These are phyloP conservation scores for Sarcophaga caerulescens DNA, from an alignment of 2,888 invertebrate species.

Conservation along the genomic window DNA sequence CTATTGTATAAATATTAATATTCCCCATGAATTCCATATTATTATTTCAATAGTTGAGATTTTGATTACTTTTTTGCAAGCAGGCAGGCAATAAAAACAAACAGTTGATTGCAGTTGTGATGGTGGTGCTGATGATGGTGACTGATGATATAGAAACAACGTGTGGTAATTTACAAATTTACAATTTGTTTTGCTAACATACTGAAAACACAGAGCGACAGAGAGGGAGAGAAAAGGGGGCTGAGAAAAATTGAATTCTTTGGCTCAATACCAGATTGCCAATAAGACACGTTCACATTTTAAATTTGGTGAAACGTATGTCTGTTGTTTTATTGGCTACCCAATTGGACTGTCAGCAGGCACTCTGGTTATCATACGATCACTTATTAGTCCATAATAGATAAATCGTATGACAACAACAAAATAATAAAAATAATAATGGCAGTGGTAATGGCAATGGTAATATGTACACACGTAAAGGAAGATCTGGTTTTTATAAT, in stretches of 20 bases:
- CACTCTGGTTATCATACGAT: slow-evolving; percentile 20
- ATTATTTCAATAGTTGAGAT: neutral
- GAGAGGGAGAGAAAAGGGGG: too few relatives aligned
- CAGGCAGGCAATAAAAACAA: neutral
- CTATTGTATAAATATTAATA: neutral
- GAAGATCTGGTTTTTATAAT: slow-evolving; percentile 22
- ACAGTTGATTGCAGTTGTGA: neutral
- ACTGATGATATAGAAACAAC: neutral
- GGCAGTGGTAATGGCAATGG: neutral
- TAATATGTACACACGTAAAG: neutral
- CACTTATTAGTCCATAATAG: slow-evolving; percentile 7
- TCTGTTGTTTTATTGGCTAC: neutral
- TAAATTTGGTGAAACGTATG: slow-evolving; percentile 10
- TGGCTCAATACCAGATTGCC: slow-evolving; percentile 43
- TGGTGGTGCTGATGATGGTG: neutral
- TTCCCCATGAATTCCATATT: neutral
- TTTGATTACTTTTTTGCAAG: neutral
- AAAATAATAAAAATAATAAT: neutral
- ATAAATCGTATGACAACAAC: neutral
- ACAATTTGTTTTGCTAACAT: neutral
- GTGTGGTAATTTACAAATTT: slow-evolving; percentile 11
- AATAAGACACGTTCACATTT: slow-evolving; percentile 3
- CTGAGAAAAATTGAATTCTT: neutral
- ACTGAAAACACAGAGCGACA: neutral
- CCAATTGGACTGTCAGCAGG: slow-evolving; percentile 31